Base-by-base conservation (phyloP, 1,140 invertebrate genomes). In the Pogonognathellus flavescens region DNA sequence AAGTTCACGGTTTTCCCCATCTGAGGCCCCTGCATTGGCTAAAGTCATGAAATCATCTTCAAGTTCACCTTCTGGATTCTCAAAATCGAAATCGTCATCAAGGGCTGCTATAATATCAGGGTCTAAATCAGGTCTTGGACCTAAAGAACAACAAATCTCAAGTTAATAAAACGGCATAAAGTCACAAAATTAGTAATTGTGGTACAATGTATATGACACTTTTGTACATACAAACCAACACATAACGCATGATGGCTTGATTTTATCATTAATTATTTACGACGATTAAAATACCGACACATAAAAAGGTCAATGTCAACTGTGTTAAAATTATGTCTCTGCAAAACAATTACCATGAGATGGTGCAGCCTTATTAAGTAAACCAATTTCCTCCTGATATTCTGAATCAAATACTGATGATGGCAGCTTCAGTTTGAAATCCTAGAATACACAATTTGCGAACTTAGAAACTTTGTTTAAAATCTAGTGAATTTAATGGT, bases 101-200 rank as follows among this genome's bases (percentile, higher is more conserved):
- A 99, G 92, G 1, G 96, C 97, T 72, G 96, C 97, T 0, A 98
- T 94, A 70, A 99, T 92, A 90, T 99, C 98, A 11, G 97, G 96
- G 91, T 99, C 98, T 90, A 97, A 92, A 91, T 98, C 94, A 22
- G 96, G 91, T 83, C 94, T 92, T 0, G 95, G 93, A 10, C 96
- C 95, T 94, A 89, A n/a, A 57, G 4, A 3, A 6, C 31, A 41
- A 41, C 31, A 52, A 82, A 82, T 7, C 52, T 22, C 16, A 57
- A 59, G 1, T 59, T 16, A 82, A 82, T 80, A 22, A 11, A n/a
- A n/a, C n/a, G n/a, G n/a, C n/a, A 80, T 52, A 41, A 41, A 41
- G 31, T 41, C 31, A 41, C n/a, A n/a, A n/a, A n/a, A n/a, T n/a
- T n/a, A n/a, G n/a, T n/a, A n/a, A n/a, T n/a, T n/a, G n/a, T n/a